Conservation (phyloP, 2,888 invertebrate genomes). For the Polylopha cassiicola region DNA sequence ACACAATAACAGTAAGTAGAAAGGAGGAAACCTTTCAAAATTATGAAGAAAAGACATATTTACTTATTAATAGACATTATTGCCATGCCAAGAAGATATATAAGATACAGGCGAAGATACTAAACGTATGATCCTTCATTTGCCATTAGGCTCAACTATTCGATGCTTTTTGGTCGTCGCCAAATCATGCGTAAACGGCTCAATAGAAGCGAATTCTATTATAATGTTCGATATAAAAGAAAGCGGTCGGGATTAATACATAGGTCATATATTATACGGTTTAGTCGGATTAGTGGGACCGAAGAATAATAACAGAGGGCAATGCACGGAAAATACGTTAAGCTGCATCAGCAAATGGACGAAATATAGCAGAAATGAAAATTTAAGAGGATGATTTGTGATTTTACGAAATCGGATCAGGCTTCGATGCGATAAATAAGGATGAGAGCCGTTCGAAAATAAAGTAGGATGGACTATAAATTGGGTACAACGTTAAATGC, state of each 20-base stretch:
- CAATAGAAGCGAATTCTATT: slow-evolving; percentile 10
- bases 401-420: too few species aligned
- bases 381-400: too few species aligned
- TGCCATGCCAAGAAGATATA: too few species aligned
- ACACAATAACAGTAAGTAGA: too few species aligned
- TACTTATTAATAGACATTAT: too few species aligned
- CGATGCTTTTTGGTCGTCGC: slow-evolving; percentile 4
- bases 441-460: too few species aligned
- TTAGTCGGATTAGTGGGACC: slow-evolving; percentile 15
- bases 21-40: too few species aligned
- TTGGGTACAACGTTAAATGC: slow-evolving; percentile 6
- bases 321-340: slow-evolving; percentile 1
- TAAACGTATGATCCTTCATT: background rate
- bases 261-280: slow-evolving; percentile 16
- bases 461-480: background rate
- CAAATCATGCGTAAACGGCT: slow-evolving; percentile 14
- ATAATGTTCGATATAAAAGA: slow-evolving; percentile 12
- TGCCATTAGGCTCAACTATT: background rate
- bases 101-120: too few species aligned
- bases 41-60: too few species aligned
- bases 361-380: too few species aligned
- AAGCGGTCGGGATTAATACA: slow-evolving; percentile 9
- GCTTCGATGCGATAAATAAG: too few species aligned
- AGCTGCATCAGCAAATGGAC: background rate
- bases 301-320: slow-evolving; percentile 6